phyloP scores from a whole-genome alignment of 1,140 invertebrate species.

The Saxidomus purpurata region DNA sequence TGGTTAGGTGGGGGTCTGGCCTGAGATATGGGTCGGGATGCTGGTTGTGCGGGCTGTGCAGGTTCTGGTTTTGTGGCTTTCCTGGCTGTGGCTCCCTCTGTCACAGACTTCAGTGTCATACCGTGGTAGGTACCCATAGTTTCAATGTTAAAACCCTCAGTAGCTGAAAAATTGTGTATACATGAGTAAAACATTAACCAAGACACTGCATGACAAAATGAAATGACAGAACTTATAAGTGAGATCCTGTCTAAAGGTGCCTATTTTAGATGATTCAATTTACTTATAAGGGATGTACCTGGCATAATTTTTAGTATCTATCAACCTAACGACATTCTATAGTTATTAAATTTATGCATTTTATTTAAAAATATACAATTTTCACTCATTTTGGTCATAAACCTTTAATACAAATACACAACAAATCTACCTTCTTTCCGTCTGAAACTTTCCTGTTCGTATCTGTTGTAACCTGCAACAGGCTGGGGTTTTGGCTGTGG shows the following conservation, averaged over 20 bases:
- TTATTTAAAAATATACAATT: too few relatives aligned
- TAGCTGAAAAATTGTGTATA: conserved; percentile 89
- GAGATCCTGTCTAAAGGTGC: too few relatives aligned
- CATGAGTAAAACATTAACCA: background rate
- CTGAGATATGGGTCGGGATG: conserved; percentile 82
- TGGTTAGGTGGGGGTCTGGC: conserved; percentile 84
- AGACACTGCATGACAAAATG: background rate
- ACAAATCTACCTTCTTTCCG: conserved; percentile 93
- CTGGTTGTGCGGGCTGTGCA: conserved; percentile 67
- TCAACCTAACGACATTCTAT: too few relatives aligned
- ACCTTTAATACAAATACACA: too few relatives aligned
- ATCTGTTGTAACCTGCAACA: conserved; percentile 95
- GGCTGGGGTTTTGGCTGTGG: conserved; percentile 74
- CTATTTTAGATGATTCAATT: too few relatives aligned
- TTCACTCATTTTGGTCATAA: too few relatives aligned
- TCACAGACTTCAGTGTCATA: conserved; percentile 98
- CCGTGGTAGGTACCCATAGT: conserved; percentile 99
- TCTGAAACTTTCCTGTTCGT: conserved; percentile 98
- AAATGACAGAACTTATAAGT: too few relatives aligned
- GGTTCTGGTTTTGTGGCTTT: conserved; percentile 58
- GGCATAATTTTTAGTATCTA: too few relatives aligned
- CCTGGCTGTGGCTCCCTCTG: conserved; percentile 90
- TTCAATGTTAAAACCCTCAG: conserved; percentile 99
- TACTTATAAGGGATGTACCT: too few relatives aligned
- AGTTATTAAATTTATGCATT: too few relatives aligned